Base-by-base conservation (phyloP, 2,888 invertebrate species). In the Dicyrtomina minuta region DNA sequence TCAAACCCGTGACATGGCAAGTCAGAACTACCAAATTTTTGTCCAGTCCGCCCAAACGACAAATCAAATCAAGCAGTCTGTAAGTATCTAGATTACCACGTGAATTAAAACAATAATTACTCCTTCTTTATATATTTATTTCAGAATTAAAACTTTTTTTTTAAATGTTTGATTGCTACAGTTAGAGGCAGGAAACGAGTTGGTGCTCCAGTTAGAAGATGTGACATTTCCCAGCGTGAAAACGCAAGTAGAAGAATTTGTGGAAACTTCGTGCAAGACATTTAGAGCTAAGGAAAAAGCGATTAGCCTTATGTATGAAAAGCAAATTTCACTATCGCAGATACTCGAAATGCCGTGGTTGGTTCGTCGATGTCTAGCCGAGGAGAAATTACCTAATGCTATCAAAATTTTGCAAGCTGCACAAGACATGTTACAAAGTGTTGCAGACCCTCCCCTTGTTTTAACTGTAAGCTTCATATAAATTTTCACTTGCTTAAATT, bases 31-130 rank as follows among this genome's bases (percentile, higher is more conserved):
- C 49, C 74, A 74, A 67, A 77, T 77, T 62, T 77, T 77, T 70
- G 77, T 77, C 0, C 77, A 77, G 58, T 75, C 75, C 8, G 77
- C 77, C 17, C 77, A 77, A 65, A 77, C 77, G 15, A 77, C 77
- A 13, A 75, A 75, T 51, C 65, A 70, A 17, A 77, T 77, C 3
- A 73, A 77, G 51, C 69, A 71, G 55, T 77, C 77, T 46, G 77
- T 77, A 67, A 64, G 74, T 53, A 4, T 26, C 17, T n/a, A n/a
- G n/a, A n/a, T n/a, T n/a, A n/a, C n/a, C n/a, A n/a, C n/a, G n/a
- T n/a, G n/a, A n/a, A n/a, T n/a, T n/a, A n/a, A n/a, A n/a, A n/a
- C n/a, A n/a, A n/a, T n/a, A n/a, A n/a, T n/a, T n/a, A n/a, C n/a
- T n/a, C n/a, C n/a, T n/a, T n/a, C n/a, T n/a, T n/a, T n/a, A n/a